These are phyloP conservation scores for Oxyruncus cristatus DNA, from an alignment of 2,113 vertebrate genomes.

Conservation along the genomic window DNA sequence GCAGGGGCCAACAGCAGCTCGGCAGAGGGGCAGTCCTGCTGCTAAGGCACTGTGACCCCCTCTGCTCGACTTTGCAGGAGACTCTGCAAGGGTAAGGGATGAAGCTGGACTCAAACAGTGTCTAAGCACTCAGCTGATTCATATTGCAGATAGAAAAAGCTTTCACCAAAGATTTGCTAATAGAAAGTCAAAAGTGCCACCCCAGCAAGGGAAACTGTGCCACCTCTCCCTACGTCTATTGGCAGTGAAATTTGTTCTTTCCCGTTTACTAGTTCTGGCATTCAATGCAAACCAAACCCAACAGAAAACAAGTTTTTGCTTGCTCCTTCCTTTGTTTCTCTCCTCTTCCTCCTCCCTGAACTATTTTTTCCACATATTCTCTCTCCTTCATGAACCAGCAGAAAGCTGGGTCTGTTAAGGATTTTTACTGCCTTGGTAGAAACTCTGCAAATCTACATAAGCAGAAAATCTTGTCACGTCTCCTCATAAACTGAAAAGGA, in stretches of 20 bases:
- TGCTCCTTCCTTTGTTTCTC: background rate
- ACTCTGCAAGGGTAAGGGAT: background rate
- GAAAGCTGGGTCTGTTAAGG: background rate
- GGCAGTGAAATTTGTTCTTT: background rate
- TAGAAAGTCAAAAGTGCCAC: background rate
- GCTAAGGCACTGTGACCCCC: background rate
- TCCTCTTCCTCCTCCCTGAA: background rate
- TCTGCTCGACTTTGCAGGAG: background rate
- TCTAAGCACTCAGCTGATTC: background rate
- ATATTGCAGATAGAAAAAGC: background rate
- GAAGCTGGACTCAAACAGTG: background rate
- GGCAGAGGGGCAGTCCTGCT: rapidly evolving
- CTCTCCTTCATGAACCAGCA: background rate
- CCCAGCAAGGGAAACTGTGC: background rate
- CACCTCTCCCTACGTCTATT: background rate
- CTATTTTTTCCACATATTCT: background rate
- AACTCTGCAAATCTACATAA: background rate
- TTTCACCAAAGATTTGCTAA: background rate
- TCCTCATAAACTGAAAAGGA: background rate
- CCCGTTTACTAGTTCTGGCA: background rate
- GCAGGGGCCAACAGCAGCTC: rapidly evolving
- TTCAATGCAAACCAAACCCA: background rate
- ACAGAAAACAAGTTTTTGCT: background rate
- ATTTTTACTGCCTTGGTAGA: background rate
- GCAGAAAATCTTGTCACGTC: background rate